phyloP scores from a whole-genome alignment of 2,888 invertebrate species.

The Labia minor region DNA sequence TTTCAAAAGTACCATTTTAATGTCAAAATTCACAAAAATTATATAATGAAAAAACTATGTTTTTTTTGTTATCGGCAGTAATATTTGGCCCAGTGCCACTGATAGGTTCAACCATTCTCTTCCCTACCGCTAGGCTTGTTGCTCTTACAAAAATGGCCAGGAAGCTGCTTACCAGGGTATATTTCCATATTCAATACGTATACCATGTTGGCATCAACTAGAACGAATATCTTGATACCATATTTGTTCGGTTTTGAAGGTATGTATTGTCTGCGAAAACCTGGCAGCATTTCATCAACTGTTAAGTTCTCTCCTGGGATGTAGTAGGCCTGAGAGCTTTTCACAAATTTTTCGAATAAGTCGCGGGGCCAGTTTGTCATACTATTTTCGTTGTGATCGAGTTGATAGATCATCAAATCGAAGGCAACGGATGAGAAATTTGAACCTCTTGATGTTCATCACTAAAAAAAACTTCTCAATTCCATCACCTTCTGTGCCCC shows the following conservation, averaged over 20 bases:
- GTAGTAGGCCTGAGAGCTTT: conserved; percentile 29
- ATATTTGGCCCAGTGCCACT: conserved; percentile 25
- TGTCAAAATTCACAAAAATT: no score
- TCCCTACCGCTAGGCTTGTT: no score
- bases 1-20: no score
- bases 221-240: conserved; percentile 29
- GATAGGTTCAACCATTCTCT: conserved; percentile 24
- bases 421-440: conserved; percentile 22
- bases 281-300: conserved; percentile 26
- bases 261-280: conserved; percentile 30
- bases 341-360: conserved; percentile 30
- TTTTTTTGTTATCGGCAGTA: conserved; percentile 24
- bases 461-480: conserved; percentile 30
- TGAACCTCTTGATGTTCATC: conserved; percentile 29
- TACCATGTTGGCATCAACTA: conserved; percentile 25
- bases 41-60: no score
- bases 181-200: conserved; percentile 27
- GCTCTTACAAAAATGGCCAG: no score
- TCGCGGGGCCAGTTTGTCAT: conserved; percentile 29
- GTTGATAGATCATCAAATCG: conserved; percentile 18
- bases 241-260: conserved; percentile 31
- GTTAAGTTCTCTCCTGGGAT: conserved; percentile 28
- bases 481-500: conserved; percentile 28
- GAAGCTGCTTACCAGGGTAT: conserved; percentile 27
- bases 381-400: conserved; percentile 23